A percentile compares a stretch with the other conserved stretches of the same genome.
These are phyloP conservation scores for Amphipoea lucens DNA, from an alignment of 2,888 invertebrate species.

Conservation along the genomic window DNA sequence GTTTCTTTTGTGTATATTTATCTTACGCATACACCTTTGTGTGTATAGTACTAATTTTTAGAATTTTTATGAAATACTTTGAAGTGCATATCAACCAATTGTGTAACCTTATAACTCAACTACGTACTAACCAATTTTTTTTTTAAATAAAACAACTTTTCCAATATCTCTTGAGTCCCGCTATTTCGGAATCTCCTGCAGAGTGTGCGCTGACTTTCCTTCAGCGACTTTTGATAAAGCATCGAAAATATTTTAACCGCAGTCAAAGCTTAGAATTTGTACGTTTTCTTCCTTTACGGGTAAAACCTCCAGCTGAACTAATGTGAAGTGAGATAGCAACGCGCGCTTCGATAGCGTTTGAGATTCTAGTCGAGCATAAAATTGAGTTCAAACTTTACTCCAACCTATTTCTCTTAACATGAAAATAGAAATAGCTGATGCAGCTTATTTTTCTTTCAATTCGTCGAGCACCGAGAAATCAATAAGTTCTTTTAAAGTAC, in stretches of 20 bases:
- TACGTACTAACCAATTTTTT: neutral
- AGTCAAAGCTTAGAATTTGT: slow-evolving; percentile 25
- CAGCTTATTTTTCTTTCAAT: slow-evolving; percentile 24
- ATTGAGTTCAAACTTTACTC: slow-evolving; percentile 51
- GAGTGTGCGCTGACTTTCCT: neutral
- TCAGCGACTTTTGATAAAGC: slow-evolving; percentile 34
- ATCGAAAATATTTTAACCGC: slow-evolving; percentile 31
- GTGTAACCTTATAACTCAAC: neutral
- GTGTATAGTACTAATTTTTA: neutral
- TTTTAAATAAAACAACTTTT: slow-evolving; percentile 14
- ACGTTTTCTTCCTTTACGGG: slow-evolving; percentile 26
- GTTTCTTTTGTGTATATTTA: neutral
- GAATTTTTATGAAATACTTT: neutral
- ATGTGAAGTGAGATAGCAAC: slow-evolving; percentile 38
- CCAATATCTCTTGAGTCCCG: neutral
- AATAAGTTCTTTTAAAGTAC: neutral
- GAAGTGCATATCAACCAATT: neutral
- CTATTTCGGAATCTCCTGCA: neutral
- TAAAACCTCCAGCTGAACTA: slow-evolving; percentile 48
- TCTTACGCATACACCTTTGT: neutral
- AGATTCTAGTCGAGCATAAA: slow-evolving; percentile 49
- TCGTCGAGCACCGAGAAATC: neutral
- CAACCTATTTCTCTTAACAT: slow-evolving; percentile 31
- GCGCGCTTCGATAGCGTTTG: slow-evolving; percentile 38
- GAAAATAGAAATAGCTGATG: slow-evolving; percentile 43